Percentiles rank a stretch among this genome's conserved stretches.
phyloP scores from a whole-genome alignment of 2,797 vertebrate species.

The Sparus aurata region DNA sequence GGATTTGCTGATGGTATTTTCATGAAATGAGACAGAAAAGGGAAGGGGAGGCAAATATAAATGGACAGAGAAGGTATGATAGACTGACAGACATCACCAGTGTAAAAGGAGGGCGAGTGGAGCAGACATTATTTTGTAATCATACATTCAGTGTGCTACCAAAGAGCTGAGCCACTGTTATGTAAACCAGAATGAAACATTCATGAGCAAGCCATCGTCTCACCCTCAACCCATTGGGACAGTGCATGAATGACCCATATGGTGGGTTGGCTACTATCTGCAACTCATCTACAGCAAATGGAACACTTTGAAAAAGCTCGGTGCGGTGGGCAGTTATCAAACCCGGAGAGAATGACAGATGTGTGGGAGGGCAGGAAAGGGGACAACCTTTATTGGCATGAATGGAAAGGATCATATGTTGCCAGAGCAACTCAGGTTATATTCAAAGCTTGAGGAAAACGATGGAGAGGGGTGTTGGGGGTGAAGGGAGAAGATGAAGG shows the following conservation, averaged over 20 bases:
- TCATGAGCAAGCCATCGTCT: conserved; percentile 66
- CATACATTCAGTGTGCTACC: conserved; percentile 50
- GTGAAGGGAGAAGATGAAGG: conserved; percentile 54
- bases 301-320: conserved; percentile 41
- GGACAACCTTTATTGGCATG: conserved; percentile 36
- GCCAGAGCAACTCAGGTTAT: conserved; percentile 37
- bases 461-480: conserved; percentile 22
- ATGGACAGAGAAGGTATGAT: conserved; percentile 22
- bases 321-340: conserved; percentile 24
- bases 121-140: conserved; percentile 60
- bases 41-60: conserved; percentile 31
- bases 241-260: conserved; percentile 66
- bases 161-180: conserved; percentile 73
- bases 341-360: conserved; percentile 24
- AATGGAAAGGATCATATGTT: conserved; percentile 40
- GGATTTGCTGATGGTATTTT: conserved; percentile 39
- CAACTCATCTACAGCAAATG: conserved; percentile 59
- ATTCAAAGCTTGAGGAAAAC: conserved; percentile 55
- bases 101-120: conserved; percentile 12
- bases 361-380: conserved; percentile 23
- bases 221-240: conserved; percentile 49
- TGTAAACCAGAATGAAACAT: conserved; percentile 77
- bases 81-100: conserved; percentile 19
- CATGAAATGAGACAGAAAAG: conserved; percentile 40
- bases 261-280: conserved; percentile 49